These are phyloP conservation scores for Nasonia longicornis DNA, from an alignment of 1,140 invertebrate genomes.

Conservation along the genomic window DNA sequence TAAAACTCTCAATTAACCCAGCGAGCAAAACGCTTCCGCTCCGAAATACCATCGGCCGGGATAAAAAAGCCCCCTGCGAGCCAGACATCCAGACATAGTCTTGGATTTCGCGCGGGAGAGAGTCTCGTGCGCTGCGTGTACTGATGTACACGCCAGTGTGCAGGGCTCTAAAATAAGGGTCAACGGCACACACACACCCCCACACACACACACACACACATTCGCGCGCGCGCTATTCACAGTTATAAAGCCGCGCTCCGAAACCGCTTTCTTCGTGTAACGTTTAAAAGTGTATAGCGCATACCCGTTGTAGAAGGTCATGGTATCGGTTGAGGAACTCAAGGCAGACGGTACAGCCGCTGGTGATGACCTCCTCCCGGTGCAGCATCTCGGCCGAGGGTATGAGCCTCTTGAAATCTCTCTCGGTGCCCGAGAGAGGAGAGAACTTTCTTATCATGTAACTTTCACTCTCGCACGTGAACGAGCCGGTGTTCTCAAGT, in stretches of 20 bases:
- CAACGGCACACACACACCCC: constrained; percentile 1
- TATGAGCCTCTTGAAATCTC: background rate
- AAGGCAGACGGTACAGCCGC: constrained; percentile 56
- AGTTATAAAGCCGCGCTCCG: background rate
- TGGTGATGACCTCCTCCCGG: constrained; percentile 52
- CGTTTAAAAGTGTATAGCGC: constrained; percentile 19
- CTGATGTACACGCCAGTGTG: background rate
- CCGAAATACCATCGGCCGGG: too few relatives aligned
- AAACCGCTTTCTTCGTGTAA: background rate
- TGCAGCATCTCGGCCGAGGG: constrained; percentile 48
- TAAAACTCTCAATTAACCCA: too few relatives aligned
- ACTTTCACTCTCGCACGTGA: background rate
- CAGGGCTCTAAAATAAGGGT: constrained; percentile 21
- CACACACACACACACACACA: background rate
- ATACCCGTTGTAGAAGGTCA: constrained; percentile 61
- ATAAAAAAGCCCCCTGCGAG: too few relatives aligned
- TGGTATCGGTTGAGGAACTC: constrained; percentile 61
- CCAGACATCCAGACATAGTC: background rate
- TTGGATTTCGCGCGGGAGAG: background rate
- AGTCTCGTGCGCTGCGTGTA: background rate
- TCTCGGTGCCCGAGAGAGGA: background rate
- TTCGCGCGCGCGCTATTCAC: background rate
- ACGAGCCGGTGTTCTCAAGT: background rate
- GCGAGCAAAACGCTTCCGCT: background rate
- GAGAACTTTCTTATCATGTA: background rate